Percentiles rank a stretch among this genome's conserved stretches.
These are phyloP conservation scores for Crypturellus tataupa DNA, from an alignment of 2,797 vertebrate genomes.

Conservation along the genomic window DNA sequence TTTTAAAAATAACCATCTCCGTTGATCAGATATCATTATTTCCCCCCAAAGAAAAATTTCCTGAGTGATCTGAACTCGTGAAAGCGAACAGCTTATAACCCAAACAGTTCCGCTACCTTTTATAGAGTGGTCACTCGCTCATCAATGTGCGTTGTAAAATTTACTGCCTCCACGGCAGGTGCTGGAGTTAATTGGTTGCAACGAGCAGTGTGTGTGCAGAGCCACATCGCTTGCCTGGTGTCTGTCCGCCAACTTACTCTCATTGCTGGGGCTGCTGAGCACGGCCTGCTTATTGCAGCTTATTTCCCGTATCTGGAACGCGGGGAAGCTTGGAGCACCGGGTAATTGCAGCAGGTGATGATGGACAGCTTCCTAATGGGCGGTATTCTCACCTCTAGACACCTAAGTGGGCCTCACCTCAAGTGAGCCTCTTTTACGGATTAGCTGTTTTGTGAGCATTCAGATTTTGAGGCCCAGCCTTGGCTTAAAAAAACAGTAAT, in stretches of 20 bases:
- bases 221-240: not conserved
- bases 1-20: constrained; percentile 46
- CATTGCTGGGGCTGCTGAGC: not conserved
- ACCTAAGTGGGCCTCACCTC: too few relatives aligned
- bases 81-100: constrained; percentile 53
- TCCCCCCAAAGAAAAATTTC: not conserved
- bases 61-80: constrained; percentile 17
- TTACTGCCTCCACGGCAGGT: not conserved
- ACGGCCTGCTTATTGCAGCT: rapidly evolving
- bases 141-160: not conserved
- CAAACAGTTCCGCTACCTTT: constrained; percentile 31
- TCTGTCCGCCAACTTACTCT: not conserved
- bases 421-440: not conserved
- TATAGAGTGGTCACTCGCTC: constrained; percentile 21
- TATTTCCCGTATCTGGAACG: not conserved
- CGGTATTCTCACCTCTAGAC: not conserved
- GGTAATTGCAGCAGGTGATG: rapidly evolving
- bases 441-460: not conserved
- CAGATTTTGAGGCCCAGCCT: not conserved
- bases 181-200: constrained; percentile 55
- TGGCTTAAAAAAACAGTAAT: not conserved
- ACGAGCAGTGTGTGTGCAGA: not conserved
- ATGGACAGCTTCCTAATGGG: not conserved
- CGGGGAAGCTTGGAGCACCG: rapidly evolving
- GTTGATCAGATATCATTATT: constrained; percentile 44